Evolutionary conservation across 2,113 vertebrate genomes (phyloP).

Genomic region (Syngnathoides biaculeatus): DNA sequence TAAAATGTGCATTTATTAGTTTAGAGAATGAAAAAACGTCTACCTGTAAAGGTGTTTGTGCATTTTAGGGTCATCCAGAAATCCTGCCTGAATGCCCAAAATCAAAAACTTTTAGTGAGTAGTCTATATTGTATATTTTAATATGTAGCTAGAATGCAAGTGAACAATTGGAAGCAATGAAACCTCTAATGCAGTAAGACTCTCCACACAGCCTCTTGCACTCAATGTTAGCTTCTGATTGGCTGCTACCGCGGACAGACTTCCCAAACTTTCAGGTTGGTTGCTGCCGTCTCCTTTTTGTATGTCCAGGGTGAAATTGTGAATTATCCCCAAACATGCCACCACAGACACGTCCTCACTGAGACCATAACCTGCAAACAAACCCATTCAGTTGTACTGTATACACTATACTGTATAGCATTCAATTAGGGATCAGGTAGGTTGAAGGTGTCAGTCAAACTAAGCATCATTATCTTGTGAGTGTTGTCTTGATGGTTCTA

Average conservation of each 20-base stretch:
- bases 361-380: constrained; percentile 33
- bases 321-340: constrained; percentile 61
- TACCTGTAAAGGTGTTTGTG: no score
- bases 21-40: no score
- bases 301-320: constrained; percentile 49
- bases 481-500: not conserved
- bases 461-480: no score
- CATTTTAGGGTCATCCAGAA: no score
- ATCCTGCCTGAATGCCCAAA: no score
- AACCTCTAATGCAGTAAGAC: constrained; percentile 64
- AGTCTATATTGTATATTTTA: not conserved
- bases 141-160: not conserved
- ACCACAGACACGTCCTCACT: constrained; percentile 67
- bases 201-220: constrained; percentile 64
- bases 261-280: constrained; percentile 50
- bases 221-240: constrained; percentile 71
- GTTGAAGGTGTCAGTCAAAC: not conserved
- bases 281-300: constrained; percentile 48
- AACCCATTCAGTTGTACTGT: not conserved
- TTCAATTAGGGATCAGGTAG: not conserved
- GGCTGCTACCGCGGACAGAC: constrained; percentile 57
- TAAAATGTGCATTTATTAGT: no score
- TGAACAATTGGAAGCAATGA: not conserved
- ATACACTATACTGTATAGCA: not conserved
- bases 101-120: no score